Evolutionary conservation across 2,888 invertebrate species (phyloP).

Genomic region (Caenorhabditis macrosperma): DNA sequence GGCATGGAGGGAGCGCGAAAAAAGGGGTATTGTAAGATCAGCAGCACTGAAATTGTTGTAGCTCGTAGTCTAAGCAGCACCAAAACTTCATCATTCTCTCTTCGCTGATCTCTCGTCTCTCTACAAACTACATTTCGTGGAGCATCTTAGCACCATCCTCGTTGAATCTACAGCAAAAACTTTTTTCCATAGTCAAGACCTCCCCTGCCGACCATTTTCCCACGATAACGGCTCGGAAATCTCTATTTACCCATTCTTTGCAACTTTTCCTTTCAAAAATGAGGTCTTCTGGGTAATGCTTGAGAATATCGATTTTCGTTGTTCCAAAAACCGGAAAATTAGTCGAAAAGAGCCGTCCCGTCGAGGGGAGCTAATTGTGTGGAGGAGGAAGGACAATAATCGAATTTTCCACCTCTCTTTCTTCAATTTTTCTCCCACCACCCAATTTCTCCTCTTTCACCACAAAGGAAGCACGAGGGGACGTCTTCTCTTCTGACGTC

Average conservation of each 20-base stretch:
- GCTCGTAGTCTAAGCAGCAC: too few relatives aligned
- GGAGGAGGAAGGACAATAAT: conserved; percentile 23
- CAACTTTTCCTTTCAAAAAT: background rate
- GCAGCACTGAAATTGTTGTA: background rate
- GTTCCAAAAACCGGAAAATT: conserved; percentile 11
- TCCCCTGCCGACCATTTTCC: background rate
- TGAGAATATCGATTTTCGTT: conserved; percentile 19
- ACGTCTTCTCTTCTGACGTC: background rate
- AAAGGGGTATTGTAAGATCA: background rate
- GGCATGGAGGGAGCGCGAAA: conserved; percentile 2
- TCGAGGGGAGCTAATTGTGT: conserved; percentile 21
- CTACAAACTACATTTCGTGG: background rate
- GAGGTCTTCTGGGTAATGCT: conserved; percentile 9
- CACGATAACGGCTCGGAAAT: too few relatives aligned
- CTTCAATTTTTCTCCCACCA: background rate
- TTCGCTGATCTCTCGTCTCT: too few relatives aligned
- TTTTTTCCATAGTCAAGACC: too few relatives aligned
- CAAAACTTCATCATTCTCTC: too few relatives aligned
- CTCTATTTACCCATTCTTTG: too few relatives aligned
- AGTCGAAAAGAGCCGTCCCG: background rate
- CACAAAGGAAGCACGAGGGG: background rate
- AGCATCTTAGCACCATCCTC: too few relatives aligned
- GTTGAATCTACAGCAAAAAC: too few relatives aligned
- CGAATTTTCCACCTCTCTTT: conserved; percentile 28
- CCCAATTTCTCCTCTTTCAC: background rate